Evolutionary conservation across 2,888 invertebrate species (phyloP), one percentile per base, ranked within the genome.

Genomic region (Conus canariensis): DNA sequence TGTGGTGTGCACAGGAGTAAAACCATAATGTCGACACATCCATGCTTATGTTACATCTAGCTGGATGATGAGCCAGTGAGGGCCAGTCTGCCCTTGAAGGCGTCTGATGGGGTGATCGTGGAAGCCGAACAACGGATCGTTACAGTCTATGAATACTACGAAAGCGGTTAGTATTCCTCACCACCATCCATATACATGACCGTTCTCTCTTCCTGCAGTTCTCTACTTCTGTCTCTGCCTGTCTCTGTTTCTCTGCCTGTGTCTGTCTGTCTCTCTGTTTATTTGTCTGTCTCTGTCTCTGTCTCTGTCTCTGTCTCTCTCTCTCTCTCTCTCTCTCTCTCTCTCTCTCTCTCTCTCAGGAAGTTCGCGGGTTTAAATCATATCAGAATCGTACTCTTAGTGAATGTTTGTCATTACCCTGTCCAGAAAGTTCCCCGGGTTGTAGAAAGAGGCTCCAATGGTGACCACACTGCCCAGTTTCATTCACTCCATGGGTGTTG

Each of bases 71-170:
- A 14, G 22, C 19, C 30, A 8, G 59, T 85, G 77, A 58, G 0
- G 9, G 74, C 67, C 12, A 9, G 30, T 14, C 59, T 89, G 14
- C 85, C 85, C 70, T 64, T 89, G 85, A 59, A 10, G 1, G n/a
- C n/a, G 3, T 19, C 85, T 9, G 60, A 25, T 6, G 89, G 85
- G 14, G 16, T 85, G n/a, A 12, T 67, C 25, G 22, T 89, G 56
- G 74, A 89, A 14, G 22, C 64, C 19, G 12, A 89, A 59, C 3
- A 22, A 16, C 30, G 16, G 1, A n/a, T 30, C n/a, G 30, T 89
- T 19, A n/a, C 5, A 2, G 59, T 89, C 85, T 86, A 85, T 59
- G 85, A 85, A 5, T 89, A 89, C 74, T 89, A 89, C 56, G 74
- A 89, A 22, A 67, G 25, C 16, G 30, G 89, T 85, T 8, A 59